phyloP scores from a whole-genome alignment of 2,113 vertebrate genomes.

The Phylloscopus whistleri region DNA sequence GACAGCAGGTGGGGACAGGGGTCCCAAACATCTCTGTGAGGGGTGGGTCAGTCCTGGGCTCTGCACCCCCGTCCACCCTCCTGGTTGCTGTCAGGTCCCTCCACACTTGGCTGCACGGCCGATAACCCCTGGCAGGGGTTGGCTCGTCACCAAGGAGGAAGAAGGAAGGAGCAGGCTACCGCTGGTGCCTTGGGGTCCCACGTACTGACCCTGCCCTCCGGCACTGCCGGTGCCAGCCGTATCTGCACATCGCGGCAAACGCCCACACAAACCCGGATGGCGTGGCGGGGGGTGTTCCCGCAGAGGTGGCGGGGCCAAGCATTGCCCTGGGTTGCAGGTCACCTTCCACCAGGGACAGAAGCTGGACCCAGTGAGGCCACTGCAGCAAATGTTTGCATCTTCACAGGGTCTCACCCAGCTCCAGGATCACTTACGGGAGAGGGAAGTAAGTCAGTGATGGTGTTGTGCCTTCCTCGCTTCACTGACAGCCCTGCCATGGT shows the following conservation, averaged over 20 bases:
- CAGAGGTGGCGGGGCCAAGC: accelerated
- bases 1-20: neutral
- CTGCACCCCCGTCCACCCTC: neutral
- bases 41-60: neutral
- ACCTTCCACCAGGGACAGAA: neutral
- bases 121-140: neutral
- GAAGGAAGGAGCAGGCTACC: slow-evolving; percentile 6
- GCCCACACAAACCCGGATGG: neutral
- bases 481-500: neutral
- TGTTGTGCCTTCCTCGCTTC: neutral
- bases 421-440: neutral
- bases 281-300: neutral
- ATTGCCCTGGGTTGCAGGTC: neutral
- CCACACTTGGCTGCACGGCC: neutral
- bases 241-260: neutral
- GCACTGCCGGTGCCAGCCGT: neutral
- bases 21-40: neutral
- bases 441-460: accelerated
- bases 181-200: neutral
- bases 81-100: neutral
- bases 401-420: neutral
- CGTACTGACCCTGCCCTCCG: neutral
- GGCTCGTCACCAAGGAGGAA: slow-evolving; percentile 32
- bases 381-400: neutral
- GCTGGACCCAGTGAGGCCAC: neutral